Conservation (phyloP, 2,113 vertebrate species). For the Perca flavescens region DNA sequence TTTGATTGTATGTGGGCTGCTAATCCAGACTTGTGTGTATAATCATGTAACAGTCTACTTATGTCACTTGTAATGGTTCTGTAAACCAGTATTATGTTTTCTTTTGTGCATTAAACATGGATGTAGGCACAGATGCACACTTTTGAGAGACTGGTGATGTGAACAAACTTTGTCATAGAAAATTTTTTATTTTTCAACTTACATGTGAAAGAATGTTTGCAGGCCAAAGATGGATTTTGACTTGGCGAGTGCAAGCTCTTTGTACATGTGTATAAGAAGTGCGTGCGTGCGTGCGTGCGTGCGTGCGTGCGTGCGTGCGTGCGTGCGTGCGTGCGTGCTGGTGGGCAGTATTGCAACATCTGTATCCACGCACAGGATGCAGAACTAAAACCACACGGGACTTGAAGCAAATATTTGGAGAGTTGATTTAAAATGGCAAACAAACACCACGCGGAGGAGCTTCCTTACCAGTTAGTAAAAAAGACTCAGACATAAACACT, state of each 20-base stretch:
- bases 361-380: constrained; percentile 72
- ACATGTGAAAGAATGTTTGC: constrained; percentile 32
- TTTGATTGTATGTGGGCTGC: not conserved
- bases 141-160: not conserved
- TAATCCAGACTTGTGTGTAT: not conserved
- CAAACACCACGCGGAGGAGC: constrained; percentile 67
- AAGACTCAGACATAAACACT: constrained; percentile 74
- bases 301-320: constrained; percentile 30
- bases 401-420: constrained; percentile 80
- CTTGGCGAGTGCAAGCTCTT: constrained; percentile 20
- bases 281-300: constrained; percentile 32
- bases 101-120: not conserved
- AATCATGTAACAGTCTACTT: not conserved
- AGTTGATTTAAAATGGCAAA: constrained; percentile 73
- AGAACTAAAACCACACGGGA: constrained; percentile 65
- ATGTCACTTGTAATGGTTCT: not conserved
- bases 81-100: not conserved
- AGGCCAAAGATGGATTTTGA: constrained; percentile 30
- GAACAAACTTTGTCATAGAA: constrained; percentile 24
- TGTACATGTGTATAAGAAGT: constrained; percentile 9
- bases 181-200: not conserved
- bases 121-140: not conserved
- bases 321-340: constrained; percentile 53
- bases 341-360: constrained; percentile 58
- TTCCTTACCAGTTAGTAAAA: constrained; percentile 68